These are phyloP conservation scores for Sorex fumeus DNA, from an alignment of 2,113 vertebrate species.

Conservation along the genomic window DNA sequence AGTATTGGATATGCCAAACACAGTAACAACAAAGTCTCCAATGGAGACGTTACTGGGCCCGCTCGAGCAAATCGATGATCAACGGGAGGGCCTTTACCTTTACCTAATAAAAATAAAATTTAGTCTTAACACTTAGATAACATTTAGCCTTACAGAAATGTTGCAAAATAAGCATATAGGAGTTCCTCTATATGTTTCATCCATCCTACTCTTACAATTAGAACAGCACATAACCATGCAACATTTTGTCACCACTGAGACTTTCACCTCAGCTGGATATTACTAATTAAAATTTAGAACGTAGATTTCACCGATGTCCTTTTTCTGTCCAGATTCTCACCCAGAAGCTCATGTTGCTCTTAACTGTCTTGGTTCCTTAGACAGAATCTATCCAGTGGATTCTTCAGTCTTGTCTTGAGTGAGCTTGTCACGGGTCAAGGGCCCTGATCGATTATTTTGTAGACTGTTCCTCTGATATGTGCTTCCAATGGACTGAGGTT, in stretches of 20 bases:
- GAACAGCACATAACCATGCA: neutral
- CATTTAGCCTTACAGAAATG: neutral
- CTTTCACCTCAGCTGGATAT: neutral
- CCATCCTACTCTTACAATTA: neutral
- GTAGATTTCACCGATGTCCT: fast-evolving
- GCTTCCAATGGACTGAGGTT: neutral
- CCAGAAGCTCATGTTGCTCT: fast-evolving
- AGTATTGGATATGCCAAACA: too few relatives aligned
- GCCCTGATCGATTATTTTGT: neutral
- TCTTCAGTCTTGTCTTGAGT: neutral
- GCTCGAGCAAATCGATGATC: too few relatives aligned
- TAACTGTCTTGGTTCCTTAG: fast-evolving
- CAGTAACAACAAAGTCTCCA: too few relatives aligned
- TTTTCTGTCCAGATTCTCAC: neutral
- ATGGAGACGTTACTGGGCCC: too few relatives aligned
- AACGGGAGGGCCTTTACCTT: too few relatives aligned
- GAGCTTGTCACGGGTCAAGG: neutral
- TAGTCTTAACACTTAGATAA: too few relatives aligned
- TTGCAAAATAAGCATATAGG: neutral
- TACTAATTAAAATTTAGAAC: neutral
- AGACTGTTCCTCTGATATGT: neutral
- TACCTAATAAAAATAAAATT: neutral
- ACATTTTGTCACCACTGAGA: neutral
- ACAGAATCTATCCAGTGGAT: neutral
- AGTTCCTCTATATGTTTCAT: neutral